These are phyloP conservation scores for Drosophila fungiperda DNA, from an alignment of 2,888 invertebrate species.

Conservation along the genomic window DNA sequence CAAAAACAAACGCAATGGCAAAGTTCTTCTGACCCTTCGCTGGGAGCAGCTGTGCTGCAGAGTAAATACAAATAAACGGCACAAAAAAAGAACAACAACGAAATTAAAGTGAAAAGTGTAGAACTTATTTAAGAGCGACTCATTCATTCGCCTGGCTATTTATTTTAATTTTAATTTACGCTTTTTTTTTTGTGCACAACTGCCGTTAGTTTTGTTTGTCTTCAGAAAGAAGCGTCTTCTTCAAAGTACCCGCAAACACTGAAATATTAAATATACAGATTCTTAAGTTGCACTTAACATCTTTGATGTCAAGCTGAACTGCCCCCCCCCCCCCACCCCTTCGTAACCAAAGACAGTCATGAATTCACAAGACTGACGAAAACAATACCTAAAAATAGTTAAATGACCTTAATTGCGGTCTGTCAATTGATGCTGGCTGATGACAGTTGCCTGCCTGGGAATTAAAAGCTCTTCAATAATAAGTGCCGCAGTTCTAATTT, in stretches of 20 bases:
- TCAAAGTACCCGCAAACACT: constrained; percentile 40
- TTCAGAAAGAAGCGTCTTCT: constrained; percentile 13
- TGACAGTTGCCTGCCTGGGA: not conserved
- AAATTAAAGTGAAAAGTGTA: not conserved
- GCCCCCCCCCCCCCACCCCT: not conserved
- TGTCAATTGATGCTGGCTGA: not conserved
- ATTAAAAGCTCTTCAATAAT: not conserved
- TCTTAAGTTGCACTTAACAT: not conserved
- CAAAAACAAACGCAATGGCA: constrained; percentile 19
- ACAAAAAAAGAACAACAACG: not conserved
- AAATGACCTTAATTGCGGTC: constrained; percentile 8
- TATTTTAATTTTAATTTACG: constrained; percentile 62
- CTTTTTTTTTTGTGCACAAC: constrained; percentile 38
- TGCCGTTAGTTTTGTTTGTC: constrained; percentile 57
- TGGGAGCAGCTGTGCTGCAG: constrained; percentile 24
- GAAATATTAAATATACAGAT: constrained; percentile 24
- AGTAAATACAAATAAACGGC: constrained; percentile 48
- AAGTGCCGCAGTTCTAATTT: not conserved
- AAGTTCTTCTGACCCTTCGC: constrained; percentile 66
- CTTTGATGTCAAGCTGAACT: not conserved
- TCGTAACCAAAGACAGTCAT: constrained; percentile 27
- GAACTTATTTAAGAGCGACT: constrained; percentile 50
- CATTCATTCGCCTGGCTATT: constrained; percentile 46
- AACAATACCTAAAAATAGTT: not conserved
- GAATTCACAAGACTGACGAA: constrained; percentile 1